phyloP scores from a whole-genome alignment of 2,888 invertebrate species.

The Julus scandinavius region DNA sequence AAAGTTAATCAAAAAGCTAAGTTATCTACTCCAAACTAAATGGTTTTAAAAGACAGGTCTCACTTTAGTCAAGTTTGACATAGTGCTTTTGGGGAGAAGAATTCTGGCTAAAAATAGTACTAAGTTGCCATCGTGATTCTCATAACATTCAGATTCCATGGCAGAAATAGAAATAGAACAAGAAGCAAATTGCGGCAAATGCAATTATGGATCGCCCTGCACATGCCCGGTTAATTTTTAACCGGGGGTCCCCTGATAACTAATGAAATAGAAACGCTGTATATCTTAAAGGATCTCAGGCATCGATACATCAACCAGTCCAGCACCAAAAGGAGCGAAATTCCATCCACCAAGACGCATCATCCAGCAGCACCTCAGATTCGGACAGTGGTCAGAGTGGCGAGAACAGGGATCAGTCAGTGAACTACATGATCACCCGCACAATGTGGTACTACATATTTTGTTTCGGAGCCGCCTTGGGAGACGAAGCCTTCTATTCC shows the following conservation, averaged over 20 bases:
- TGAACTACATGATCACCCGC: slow-evolving; percentile 66
- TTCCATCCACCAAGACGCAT: slow-evolving; percentile 7
- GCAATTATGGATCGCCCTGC: slow-evolving; percentile 18
- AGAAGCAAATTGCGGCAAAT: no score
- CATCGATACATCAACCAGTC: background rate
- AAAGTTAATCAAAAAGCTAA: background rate
- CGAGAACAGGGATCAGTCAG: background rate
- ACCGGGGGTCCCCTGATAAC: background rate
- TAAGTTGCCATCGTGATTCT: background rate
- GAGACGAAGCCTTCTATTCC: slow-evolving; percentile 91
- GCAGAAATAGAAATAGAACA: background rate
- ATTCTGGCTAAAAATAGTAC: background rate
- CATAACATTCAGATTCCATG: background rate
- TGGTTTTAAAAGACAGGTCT: background rate
- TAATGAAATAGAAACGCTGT: background rate
- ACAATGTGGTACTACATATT: slow-evolving; percentile 88
- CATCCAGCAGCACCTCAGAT: slow-evolving; percentile 45
- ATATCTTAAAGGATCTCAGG: background rate
- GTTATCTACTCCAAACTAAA: background rate
- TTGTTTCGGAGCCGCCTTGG: slow-evolving; percentile 83
- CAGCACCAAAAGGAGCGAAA: background rate
- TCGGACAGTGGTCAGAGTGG: slow-evolving; percentile 52
- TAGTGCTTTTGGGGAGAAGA: background rate
- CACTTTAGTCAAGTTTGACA: background rate
- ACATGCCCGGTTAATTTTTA: background rate